These are phyloP conservation scores for Delichon dasypus DNA, from an alignment of 2,797 vertebrate genomes.

Conservation along the genomic window DNA sequence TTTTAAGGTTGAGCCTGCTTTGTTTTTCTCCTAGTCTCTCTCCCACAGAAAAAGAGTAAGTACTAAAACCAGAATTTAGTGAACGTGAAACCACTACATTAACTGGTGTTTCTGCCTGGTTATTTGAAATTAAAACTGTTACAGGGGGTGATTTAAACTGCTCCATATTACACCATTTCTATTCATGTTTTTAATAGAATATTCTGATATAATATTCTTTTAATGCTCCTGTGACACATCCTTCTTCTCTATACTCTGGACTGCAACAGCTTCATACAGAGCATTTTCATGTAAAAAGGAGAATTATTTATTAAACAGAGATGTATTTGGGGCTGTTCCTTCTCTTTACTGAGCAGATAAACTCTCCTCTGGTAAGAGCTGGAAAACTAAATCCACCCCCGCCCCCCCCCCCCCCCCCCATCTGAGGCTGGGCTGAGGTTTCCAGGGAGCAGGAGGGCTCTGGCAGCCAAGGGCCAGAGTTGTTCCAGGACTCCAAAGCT, in stretches of 20 bases:
- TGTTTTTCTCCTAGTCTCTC: too few species aligned
- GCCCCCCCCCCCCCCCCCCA: too few species aligned
- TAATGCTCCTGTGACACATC: too few species aligned
- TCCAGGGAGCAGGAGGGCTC: slow-evolving; percentile 5
- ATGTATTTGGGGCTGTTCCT: background rate
- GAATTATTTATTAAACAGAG: background rate
- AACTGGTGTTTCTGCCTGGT: too few species aligned
- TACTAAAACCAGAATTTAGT: too few species aligned
- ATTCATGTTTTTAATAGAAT: fast-evolving
- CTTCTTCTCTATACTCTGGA: background rate
- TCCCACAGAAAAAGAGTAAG: too few species aligned
- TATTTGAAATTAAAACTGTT: too few species aligned
- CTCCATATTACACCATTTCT: background rate
- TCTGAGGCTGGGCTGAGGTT: background rate
- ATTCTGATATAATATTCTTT: too few species aligned
- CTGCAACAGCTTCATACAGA: background rate
- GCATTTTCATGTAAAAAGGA: fast-evolving
- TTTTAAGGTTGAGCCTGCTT: too few species aligned
- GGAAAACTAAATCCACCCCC: background rate
- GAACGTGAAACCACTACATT: too few species aligned
- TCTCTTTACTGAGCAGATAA: background rate
- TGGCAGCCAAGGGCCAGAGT: slow-evolving; percentile 18
- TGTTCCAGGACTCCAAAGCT: slow-evolving; percentile 26
- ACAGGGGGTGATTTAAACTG: background rate
- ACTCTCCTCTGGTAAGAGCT: background rate